Base-by-base conservation (phyloP, 2,888 invertebrate genomes). In the Hirudinaria manillensis region DNA sequence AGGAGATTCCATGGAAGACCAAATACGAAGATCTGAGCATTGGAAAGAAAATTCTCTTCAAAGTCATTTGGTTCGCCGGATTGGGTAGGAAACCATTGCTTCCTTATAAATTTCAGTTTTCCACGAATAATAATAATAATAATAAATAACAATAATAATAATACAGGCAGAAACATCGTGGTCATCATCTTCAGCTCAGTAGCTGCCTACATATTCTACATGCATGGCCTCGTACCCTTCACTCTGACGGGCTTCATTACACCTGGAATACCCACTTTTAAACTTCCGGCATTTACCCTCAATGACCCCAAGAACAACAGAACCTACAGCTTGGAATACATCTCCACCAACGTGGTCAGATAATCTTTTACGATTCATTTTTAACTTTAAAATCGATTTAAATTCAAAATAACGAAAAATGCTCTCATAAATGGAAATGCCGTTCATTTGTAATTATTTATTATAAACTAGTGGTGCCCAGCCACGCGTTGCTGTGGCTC, bases 111-210 rank as follows among this genome's bases (percentile, higher is more conserved):
- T 21, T 7, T 13, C 24, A 16, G 7, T 61, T 6, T 61, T 24
- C 56, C 3, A 61, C 7, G n/a, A 29, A 3, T 10, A 61, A 61
- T 13, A 61, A 36, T 36, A 10, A 7, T 56, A 29, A 16, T 21
- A 45, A 45, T 45, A 16, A 45, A 45, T 7, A 45, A 45, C 45
- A 45, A 45, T 10, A 4, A 45, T 7, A 45, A 10, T 38, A 45
- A 74, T 71, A 3, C 77, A 80, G 80, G 77, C n/a, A 70, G 80
- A 7, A 80, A 80, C 76, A 80, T 80, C 10, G 67, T 80, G 21
- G 74, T 80, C 7, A 77, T 80, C n/a, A 71, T 78, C n/a, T 19
- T 78, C 6, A 77, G 79, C 2, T 75, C 79, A 0, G 78, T 72
- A 24, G 70, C 76, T 29, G 78, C 78, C 6, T 76, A 70, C 29